A percentile compares a stretch with the other conserved stretches of the same genome.
phyloP scores from a whole-genome alignment of 2,888 invertebrate species.

The Cephus nigrinus region DNA sequence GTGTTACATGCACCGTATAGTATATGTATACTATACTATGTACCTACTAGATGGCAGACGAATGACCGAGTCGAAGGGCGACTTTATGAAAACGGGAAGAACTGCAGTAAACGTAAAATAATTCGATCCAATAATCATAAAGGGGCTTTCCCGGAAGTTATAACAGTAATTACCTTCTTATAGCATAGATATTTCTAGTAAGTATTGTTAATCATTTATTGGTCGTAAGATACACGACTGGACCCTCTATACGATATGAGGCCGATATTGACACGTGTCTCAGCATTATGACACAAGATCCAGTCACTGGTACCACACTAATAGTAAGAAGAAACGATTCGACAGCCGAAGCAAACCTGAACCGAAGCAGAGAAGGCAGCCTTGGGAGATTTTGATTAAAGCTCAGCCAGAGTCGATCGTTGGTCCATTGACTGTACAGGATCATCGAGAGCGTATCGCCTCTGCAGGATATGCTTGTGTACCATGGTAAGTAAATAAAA shows the following conservation, averaged over 20 bases:
- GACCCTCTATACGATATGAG: neutral
- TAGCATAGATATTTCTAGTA: neutral
- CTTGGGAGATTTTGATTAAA: neutral
- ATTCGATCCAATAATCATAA: neutral
- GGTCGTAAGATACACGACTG: neutral
- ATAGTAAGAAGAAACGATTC: neutral
- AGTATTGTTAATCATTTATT: neutral
- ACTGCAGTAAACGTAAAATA: neutral
- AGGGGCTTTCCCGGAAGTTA: neutral
- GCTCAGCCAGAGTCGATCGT: neutral
- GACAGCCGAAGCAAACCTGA: neutral
- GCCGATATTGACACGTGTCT: neutral
- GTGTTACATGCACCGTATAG: neutral
- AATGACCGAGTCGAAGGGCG: neutral
- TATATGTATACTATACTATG: neutral
- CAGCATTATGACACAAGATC: neutral
- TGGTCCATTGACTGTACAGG: neutral
- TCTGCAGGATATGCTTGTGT: neutral
- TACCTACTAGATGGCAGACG: neutral
- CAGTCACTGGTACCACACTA: neutral
- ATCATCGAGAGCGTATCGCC: neutral
- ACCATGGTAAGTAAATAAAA: neutral
- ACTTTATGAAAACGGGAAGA: neutral
- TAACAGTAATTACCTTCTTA: neutral
- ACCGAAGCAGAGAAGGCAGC: neutral